Base-by-base conservation (phyloP, 2,113 vertebrate species). In the Chauna torquata region DNA sequence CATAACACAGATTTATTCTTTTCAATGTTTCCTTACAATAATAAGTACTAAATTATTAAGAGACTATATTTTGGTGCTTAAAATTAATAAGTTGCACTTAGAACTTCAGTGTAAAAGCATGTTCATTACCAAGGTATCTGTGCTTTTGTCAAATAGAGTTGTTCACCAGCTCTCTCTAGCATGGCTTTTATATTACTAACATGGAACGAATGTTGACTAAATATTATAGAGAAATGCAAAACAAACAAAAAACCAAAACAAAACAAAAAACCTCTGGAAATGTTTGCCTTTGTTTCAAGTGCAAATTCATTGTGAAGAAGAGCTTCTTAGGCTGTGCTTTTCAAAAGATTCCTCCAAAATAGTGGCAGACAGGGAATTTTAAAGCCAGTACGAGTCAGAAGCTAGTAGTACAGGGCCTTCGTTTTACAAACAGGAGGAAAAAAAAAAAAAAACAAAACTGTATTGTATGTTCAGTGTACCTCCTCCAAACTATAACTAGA, bases 401-500 rank as follows among this genome's bases (percentile, higher is more conserved):
- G 27, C 57, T 84, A 91, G 76, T 61, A 76, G 14, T 54, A 36
- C 20, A 66, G 11, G 23, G 34, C 54, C 71, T 91, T 93, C 44
- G 36, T 86, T 94, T 90, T 47, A 32, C 72, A 55, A 17, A n/a
- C n/a, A n/a, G n/a, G n/a, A n/a, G n/a, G n/a, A n/a, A n/a, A 82
- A 89, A 62, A 44, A 28, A 62, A 83, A 83, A 54, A 44, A 18
- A 12, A 88, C 78, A n/a, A n/a, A n/a, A n/a, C 42, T 69, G 27
- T 83, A 28, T 52, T 83, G 54, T 69, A 40, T 58, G 50, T 77
- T 78, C 52, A 42, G 19, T 38, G 5, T 57, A 47, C 57, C 65
- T 95, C 59, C 83, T 94, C 40, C 71, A 94, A 86, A 83, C 5
- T 91, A 66, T 82, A 88, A 66, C 40, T 76, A 62, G 81, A 83